Conservation (phyloP, 2,797 vertebrate genomes). For the Alauda arvensis region DNA sequence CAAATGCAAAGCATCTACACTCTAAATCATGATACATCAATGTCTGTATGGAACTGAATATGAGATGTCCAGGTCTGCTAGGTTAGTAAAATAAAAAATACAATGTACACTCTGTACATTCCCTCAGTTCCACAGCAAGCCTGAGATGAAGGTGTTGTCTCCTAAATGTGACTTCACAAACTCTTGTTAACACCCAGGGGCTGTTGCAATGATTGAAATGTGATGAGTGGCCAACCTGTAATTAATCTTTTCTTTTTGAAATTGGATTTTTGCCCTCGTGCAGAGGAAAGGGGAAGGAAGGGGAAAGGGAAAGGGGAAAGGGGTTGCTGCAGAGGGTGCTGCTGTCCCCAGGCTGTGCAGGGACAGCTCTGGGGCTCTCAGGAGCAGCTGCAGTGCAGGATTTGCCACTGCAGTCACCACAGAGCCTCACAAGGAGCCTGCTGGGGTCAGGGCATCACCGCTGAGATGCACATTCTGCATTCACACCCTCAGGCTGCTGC, state of each 20-base stretch:
- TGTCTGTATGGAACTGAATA: slow-evolving; percentile 21
- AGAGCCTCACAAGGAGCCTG: neutral
- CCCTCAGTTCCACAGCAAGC: neutral
- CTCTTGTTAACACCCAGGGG: neutral
- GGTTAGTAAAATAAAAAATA: neutral
- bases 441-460: neutral
- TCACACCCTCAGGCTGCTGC: neutral
- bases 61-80: neutral
- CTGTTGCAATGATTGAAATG: neutral
- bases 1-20: slow-evolving; percentile 22
- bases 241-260: neutral
- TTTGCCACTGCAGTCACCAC: neutral
- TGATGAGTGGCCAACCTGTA: neutral
- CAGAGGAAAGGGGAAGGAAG: neutral
- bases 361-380: neutral
- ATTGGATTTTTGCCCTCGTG: neutral
- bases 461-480: neutral
- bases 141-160: neutral
- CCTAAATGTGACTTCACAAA: neutral
- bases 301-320: no score
- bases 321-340: neutral
- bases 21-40: slow-evolving; percentile 41
- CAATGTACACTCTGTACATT: neutral
- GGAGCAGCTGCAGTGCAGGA: neutral
- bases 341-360: rapidly evolving